These are phyloP conservation scores for Aleadryas rufinucha DNA, from an alignment of 2,113 vertebrate species.

Conservation along the genomic window DNA sequence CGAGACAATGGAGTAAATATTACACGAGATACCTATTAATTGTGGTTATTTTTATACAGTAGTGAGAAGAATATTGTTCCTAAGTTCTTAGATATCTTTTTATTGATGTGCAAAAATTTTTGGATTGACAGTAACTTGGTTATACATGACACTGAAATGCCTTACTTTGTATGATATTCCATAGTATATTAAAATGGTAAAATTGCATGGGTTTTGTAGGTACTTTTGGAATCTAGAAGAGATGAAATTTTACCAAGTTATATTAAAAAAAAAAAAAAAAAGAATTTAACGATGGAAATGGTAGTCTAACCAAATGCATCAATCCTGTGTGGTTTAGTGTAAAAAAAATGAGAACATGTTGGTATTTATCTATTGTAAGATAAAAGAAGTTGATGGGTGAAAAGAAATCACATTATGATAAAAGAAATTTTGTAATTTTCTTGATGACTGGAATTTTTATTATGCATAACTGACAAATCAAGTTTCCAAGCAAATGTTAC, in stretches of 20 bases:
- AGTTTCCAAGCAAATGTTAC: slow-evolving; percentile 93
- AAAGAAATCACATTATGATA: slow-evolving; percentile 95
- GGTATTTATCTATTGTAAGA: slow-evolving; percentile 85
- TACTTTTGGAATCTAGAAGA: slow-evolving; percentile 88
- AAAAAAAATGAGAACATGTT: slow-evolving; percentile 85
- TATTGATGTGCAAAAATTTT: slow-evolving; percentile 89
- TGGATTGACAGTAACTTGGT: slow-evolving; percentile 91
- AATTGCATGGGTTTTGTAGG: slow-evolving; percentile 92
- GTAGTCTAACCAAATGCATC: slow-evolving; percentile 87
- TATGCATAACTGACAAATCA: slow-evolving; percentile 92
- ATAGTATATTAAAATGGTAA: slow-evolving; percentile 92
- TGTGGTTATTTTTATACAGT: slow-evolving; percentile 90
- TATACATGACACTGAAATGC: slow-evolving; percentile 99
- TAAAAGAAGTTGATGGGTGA: slow-evolving; percentile 84
- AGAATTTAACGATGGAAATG: slow-evolving; percentile 83
- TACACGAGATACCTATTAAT: slow-evolving; percentile 86
- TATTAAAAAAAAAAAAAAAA: slow-evolving; percentile 85
- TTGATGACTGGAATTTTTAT: slow-evolving; percentile 92
- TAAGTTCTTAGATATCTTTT: slow-evolving; percentile 94
- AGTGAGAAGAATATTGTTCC: slow-evolving; percentile 86
- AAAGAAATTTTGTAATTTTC: slow-evolving; percentile 87
- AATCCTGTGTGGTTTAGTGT: slow-evolving; percentile 88
- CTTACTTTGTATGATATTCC: slow-evolving; percentile 99
- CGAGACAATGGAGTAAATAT: slow-evolving; percentile 95
- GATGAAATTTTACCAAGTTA: slow-evolving; percentile 87